A percentile compares a stretch with the other conserved stretches of the same genome.
phyloP scores from a whole-genome alignment of 2,797 vertebrate genomes.

The Chaetodon trifasciatus region DNA sequence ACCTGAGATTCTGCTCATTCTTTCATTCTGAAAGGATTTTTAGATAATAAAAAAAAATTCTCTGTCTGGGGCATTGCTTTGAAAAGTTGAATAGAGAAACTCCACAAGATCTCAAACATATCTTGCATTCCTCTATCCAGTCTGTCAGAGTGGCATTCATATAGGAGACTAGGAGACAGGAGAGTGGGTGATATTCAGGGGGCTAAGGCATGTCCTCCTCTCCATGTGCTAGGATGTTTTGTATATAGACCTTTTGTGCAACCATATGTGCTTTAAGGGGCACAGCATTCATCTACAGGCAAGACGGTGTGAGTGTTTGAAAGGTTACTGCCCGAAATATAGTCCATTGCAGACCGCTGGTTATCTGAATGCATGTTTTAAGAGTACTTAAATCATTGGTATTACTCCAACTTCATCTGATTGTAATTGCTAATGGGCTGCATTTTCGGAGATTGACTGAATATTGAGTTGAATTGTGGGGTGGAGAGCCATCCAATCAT shows the following conservation, averaged over 20 bases:
- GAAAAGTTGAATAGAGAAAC: slow-evolving; percentile 23
- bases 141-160: slow-evolving; percentile 7
- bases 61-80: not conserved
- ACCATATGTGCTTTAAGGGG: not conserved
- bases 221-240: not conserved
- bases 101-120: slow-evolving; percentile 16
- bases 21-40: slow-evolving; percentile 16
- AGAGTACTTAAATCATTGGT: not conserved
- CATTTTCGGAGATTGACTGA: not conserved
- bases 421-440: not conserved
- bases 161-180: not conserved
- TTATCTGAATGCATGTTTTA: slow-evolving; percentile 15
- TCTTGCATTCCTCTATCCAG: slow-evolving; percentile 7
- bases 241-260: not conserved
- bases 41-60: not conserved
- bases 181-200: not conserved
- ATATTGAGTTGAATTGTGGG: not conserved
- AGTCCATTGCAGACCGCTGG: not conserved
- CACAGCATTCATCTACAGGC: not conserved
- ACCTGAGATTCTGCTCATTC: slow-evolving; percentile 12
- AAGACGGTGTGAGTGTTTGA: not conserved
- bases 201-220: not conserved
- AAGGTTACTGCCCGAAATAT: slow-evolving; percentile 1
- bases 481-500: slow-evolving; percentile 8
- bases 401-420: slow-evolving; percentile 10